phyloP scores from a whole-genome alignment of 2,113 vertebrate species.

The Boulengeromyrus knoepffleri region DNA sequence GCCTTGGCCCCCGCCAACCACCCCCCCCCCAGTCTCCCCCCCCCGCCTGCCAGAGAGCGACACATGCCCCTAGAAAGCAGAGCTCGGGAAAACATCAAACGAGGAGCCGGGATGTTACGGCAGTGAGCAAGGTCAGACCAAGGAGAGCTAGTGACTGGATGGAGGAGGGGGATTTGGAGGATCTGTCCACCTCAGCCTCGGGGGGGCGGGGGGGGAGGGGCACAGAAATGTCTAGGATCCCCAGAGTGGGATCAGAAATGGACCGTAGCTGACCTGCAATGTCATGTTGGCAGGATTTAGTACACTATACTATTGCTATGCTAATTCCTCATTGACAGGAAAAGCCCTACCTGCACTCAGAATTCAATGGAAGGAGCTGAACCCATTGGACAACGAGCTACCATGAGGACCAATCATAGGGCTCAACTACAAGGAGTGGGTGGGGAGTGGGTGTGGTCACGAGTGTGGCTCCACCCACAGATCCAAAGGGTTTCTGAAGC shows the following conservation, averaged over 20 bases:
- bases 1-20: neutral
- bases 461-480: neutral
- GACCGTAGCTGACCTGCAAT: neutral
- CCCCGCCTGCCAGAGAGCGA: neutral
- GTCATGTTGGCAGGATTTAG: neutral
- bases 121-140: neutral
- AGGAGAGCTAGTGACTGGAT: neutral
- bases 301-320: neutral
- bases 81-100: neutral
- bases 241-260: neutral
- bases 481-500: neutral
- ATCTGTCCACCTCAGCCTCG: neutral
- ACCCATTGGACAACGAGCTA: neutral
- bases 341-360: neutral
- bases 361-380: neutral
- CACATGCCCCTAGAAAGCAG: neutral
- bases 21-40: neutral
- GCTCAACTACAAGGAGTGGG: too few species aligned
- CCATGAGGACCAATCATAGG: neutral
- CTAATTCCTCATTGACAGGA: neutral
- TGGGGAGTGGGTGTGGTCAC: neutral
- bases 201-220: neutral
- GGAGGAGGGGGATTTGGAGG: neutral
- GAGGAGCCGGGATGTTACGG: neutral
- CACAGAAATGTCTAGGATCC: neutral